Conservation (phyloP, 2,797 vertebrate genomes). For the Tenualosa ilisha region DNA sequence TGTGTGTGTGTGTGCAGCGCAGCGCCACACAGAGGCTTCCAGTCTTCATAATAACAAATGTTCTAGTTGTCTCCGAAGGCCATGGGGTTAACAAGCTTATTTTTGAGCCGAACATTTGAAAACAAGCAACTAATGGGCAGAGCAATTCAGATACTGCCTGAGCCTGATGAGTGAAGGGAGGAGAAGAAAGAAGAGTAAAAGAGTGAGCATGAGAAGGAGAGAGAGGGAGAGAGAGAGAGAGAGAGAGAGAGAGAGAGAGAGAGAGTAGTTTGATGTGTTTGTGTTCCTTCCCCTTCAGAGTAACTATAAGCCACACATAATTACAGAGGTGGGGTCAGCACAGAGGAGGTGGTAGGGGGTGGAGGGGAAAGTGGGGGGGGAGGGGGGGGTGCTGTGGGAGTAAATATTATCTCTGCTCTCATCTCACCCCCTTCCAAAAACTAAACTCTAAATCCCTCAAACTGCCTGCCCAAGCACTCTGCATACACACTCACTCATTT, state of each 20-base stretch:
- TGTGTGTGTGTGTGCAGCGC: background rate
- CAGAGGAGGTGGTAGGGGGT: background rate
- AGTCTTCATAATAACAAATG: constrained; percentile 9
- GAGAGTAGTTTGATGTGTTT: constrained; percentile 53
- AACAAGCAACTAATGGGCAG: constrained; percentile 16
- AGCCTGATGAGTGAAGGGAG: background rate
- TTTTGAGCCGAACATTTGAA: constrained; percentile 13
- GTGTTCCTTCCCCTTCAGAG: constrained; percentile 58
- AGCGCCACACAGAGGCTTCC: background rate
- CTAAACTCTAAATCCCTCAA: constrained; percentile 70
- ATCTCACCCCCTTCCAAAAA: constrained; percentile 13
- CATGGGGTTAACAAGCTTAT: constrained; percentile 11
- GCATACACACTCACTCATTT: constrained; percentile 49
- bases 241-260: background rate
- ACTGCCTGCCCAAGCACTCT: constrained; percentile 74
- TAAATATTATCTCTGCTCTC: constrained; percentile 25
- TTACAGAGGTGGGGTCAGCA: constrained; percentile 58
- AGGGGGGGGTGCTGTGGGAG: background rate
- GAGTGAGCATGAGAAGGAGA: background rate
- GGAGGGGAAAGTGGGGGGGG: too few species aligned
- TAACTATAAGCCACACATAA: constrained; percentile 64
- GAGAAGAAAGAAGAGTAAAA: background rate
- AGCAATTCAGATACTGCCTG: background rate
- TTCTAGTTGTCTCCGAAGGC: background rate
- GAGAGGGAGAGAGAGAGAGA: background rate